Evolutionary conservation across 2,797 vertebrate species (phyloP), one percentile per base, ranked within the genome.

Genomic region (Hydrocynus forskahlii): DNA sequence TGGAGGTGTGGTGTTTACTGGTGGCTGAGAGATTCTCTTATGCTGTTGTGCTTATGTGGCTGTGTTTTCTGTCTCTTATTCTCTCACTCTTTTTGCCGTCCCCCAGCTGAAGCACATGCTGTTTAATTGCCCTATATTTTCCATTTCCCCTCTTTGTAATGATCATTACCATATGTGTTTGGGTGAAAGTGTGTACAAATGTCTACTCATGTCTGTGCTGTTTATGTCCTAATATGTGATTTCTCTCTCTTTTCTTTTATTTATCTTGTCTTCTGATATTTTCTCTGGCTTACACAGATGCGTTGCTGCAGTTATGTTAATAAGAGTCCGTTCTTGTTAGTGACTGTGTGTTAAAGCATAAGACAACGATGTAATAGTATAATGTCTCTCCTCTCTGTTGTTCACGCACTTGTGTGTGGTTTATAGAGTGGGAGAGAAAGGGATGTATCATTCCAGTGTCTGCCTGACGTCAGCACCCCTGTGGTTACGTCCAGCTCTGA

Each of bases 91-190:
- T 55, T 35, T 70, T 25, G 16, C 25, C 68, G 50, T 77, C 29
- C 62, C 38, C 14, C 55, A 10, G 48, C 8, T n/a, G 43, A 23
- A 50, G 5, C 82, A 77, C 78, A 73, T 84, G 74, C 72, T 82
- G 72, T 79, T 72, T 67, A 82, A 79, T 64, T 68, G 75, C 23
- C 76, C 72, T 43, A 0, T 35, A 45, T 78, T 74, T 52, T 55
- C 50, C 1, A 59, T 59, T 68, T 68, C 43, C 45, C 62, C 21
- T 25, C 40, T 12, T 76, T 76, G 25, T 63, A 52, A 0, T 10
- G 70, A 82, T 84, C 48, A 75, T 66, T 84, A 71, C 83, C 83
- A 81, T 66, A 81, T 79, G 14, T 45, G 70, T 64, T 64, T 16
- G 38, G 23, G 21, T 80, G 55, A 80, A 50, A 75, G 71, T 67